phyloP scores from a whole-genome alignment of 2,888 invertebrate genomes.

The Scaeva pyrastri region DNA sequence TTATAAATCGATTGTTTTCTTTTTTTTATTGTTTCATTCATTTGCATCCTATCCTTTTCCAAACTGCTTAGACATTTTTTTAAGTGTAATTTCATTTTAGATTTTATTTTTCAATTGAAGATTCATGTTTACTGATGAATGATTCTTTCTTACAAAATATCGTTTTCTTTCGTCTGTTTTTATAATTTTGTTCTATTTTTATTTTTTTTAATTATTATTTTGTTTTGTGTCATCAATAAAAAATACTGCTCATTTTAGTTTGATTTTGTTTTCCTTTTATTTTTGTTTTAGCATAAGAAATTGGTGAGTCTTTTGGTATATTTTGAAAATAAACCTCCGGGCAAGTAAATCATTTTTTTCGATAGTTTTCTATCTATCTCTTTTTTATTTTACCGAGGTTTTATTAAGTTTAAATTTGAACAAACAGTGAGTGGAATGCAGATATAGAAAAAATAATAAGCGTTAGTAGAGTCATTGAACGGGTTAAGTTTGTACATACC shows the following conservation, averaged over 20 bases:
- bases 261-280: slow-evolving; percentile 20
- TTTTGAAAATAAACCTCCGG: too few relatives aligned
- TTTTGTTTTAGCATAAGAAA: neutral
- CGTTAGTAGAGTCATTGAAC: too few relatives aligned
- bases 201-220: slow-evolving; percentile 56
- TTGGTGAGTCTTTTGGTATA: neutral
- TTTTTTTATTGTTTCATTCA: slow-evolving; percentile 13
- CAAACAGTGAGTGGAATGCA: too few relatives aligned
- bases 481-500: too few relatives aligned
- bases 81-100: slow-evolving; percentile 18
- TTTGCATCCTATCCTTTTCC: neutral
- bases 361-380: too few relatives aligned
- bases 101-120: slow-evolving; percentile 29
- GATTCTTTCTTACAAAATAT: slow-evolving; percentile 29
- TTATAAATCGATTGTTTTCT: slow-evolving; percentile 23
- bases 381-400: too few relatives aligned
- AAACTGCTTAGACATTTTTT: slow-evolving; percentile 38
- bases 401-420: too few relatives aligned
- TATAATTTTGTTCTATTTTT: slow-evolving; percentile 45
- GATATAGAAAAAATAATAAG: too few relatives aligned
- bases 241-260: slow-evolving; percentile 67
- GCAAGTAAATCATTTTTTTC: too few relatives aligned
- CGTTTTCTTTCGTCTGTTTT: slow-evolving; percentile 22
- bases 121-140: slow-evolving; percentile 33
- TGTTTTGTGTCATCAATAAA: slow-evolving; percentile 72